These are phyloP conservation scores for Diachasma alloeum DNA, from an alignment of 1,140 invertebrate genomes.

Conservation along the genomic window DNA sequence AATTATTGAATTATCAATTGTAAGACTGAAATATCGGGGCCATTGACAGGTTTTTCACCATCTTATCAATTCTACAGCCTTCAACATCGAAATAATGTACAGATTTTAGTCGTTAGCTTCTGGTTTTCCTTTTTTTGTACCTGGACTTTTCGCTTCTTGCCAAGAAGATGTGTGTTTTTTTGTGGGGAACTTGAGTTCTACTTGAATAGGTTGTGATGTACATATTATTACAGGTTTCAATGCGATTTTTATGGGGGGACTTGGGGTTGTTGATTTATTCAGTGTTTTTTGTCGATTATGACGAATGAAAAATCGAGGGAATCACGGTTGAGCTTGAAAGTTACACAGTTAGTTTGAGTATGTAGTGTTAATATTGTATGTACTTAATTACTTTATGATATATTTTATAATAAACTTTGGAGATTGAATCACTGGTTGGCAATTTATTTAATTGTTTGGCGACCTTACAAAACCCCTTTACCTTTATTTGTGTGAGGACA, in stretches of 20 bases:
- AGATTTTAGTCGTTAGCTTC: neutral
- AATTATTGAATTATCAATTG: constrained; percentile 45
- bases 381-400: constrained; percentile 55
- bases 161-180: neutral
- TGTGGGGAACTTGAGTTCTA: neutral
- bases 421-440: neutral
- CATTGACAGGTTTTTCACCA: constrained; percentile 35
- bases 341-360: constrained; percentile 39
- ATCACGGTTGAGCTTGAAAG: neutral
- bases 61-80: neutral
- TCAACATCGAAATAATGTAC: neutral
- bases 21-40: constrained; percentile 61
- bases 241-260: neutral
- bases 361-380: constrained; percentile 47
- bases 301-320: neutral
- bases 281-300: neutral
- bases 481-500: too few species aligned
- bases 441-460: too few species aligned
- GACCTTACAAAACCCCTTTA: too few species aligned
- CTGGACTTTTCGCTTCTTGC: neutral
- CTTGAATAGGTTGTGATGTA: neutral
- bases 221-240: neutral
- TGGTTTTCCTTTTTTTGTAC: neutral
- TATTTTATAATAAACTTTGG: constrained; percentile 57
- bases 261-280: neutral